Evolutionary conservation across 1,140 invertebrate genomes (phyloP).

Genomic region (Trichonephila clavipes): DNA sequence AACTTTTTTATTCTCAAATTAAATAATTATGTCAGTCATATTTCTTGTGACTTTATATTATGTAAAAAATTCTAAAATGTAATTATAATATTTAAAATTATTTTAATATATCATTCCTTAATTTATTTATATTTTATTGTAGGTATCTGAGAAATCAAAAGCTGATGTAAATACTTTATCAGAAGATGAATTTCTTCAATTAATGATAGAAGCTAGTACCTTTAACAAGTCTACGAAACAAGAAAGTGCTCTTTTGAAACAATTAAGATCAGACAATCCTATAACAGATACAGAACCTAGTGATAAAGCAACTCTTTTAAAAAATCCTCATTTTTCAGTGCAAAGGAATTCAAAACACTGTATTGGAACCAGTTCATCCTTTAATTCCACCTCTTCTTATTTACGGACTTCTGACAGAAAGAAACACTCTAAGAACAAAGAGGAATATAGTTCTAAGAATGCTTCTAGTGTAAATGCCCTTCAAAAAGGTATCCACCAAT

Average conservation of each 20-base stretch:
- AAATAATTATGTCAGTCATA: no score
- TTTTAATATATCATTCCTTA: no score
- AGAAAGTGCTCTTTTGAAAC: conserved; percentile 85
- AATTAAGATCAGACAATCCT: conserved; percentile 82
- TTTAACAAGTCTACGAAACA: conserved; percentile 89
- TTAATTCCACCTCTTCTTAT: conserved; percentile 2
- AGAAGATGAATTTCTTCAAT: conserved; percentile 80
- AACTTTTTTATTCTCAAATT: no score
- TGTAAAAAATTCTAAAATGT: no score
- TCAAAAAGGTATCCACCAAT: conserved; percentile 49
- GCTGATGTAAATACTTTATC: conserved; percentile 47
- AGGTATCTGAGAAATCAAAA: conserved; percentile 28
- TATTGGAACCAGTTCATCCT: conserved; percentile 19
- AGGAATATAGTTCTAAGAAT: conserved; percentile 83
- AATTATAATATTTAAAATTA: no score
- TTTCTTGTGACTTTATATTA: no score
- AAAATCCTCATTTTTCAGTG: conserved; percentile 9
- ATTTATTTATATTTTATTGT: neutral
- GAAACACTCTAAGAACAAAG: conserved; percentile 80
- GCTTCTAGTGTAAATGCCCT: conserved; percentile 82
- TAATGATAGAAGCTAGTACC: conserved; percentile 88
- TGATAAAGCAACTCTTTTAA: conserved; percentile 10
- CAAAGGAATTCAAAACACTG: conserved; percentile 5
- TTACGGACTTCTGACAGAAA: conserved; percentile 47
- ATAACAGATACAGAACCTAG: conserved; percentile 29